A percentile compares a stretch with the other conserved stretches of the same genome.
Conservation (phyloP, 2,888 invertebrate genomes). For the Drosophila atripex region DNA sequence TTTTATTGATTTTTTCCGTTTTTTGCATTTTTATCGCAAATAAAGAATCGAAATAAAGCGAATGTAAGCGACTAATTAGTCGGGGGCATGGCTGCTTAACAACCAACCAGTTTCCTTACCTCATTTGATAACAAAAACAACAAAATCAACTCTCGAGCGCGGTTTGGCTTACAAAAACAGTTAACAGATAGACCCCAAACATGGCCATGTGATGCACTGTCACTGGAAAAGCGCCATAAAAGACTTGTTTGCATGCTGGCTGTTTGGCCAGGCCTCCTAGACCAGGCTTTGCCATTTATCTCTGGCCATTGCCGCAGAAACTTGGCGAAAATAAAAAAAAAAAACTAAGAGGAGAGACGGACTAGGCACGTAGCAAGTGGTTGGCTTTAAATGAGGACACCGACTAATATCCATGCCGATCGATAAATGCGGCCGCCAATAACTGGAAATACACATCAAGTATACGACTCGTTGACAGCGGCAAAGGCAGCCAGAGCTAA, state of each 20-base stretch:
- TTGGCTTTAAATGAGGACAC: slow-evolving; percentile 71
- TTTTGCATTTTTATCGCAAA: slow-evolving; percentile 8
- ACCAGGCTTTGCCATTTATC: slow-evolving; percentile 9
- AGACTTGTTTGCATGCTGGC: slow-evolving; percentile 71
- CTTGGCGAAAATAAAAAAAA: slow-evolving; percentile 33
- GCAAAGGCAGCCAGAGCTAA: slow-evolving; percentile 26
- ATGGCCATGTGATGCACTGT: slow-evolving; percentile 77
- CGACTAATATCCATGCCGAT: slow-evolving; percentile 77
- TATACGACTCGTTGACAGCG: slow-evolving; percentile 68
- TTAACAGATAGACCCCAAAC: slow-evolving; percentile 74
- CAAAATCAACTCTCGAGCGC: slow-evolving; percentile 20
- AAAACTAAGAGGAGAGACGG: slow-evolving; percentile 55
- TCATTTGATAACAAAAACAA: slow-evolving; percentile 57
- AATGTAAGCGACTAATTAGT: slow-evolving; percentile 67
- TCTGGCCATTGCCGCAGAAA: slow-evolving; percentile 3
- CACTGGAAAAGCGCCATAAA: slow-evolving; percentile 78
- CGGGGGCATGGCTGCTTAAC: slow-evolving; percentile 40
- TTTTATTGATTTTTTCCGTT: slow-evolving; percentile 43
- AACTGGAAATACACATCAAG: slow-evolving; percentile 78
- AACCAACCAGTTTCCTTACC: slow-evolving; percentile 60
- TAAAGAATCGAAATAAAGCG: slow-evolving; percentile 22
- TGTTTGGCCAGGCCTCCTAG: slow-evolving; percentile 26
- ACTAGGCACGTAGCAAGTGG: slow-evolving; percentile 21
- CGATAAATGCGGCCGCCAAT: slow-evolving; percentile 73
- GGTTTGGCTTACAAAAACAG: slow-evolving; percentile 65